Percentiles rank a stretch among this genome's conserved stretches.
Evolutionary conservation across 2,113 vertebrate species (phyloP).

Genomic region (Formicarius rufipectus): DNA sequence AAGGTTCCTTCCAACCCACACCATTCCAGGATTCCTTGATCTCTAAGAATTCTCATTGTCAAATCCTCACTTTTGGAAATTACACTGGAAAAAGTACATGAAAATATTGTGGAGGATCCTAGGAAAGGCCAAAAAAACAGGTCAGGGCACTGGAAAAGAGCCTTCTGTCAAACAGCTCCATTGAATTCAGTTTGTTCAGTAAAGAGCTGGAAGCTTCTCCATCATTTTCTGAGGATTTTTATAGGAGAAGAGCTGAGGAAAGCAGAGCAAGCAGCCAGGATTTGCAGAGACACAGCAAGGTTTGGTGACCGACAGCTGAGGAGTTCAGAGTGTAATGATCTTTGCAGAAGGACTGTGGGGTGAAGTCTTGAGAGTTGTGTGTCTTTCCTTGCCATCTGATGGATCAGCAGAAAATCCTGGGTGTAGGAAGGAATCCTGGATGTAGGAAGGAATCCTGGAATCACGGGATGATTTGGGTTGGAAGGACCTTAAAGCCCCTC

Average conservation of each 20-base stretch:
- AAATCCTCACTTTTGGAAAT: not conserved
- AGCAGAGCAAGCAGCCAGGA: not conserved
- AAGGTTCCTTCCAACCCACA: not conserved
- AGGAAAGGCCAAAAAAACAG: not conserved
- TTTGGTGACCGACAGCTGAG: not conserved
- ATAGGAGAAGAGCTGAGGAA: not conserved
- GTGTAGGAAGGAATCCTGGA: too few species aligned
- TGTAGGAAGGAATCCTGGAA: not conserved
- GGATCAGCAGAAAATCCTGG: not conserved
- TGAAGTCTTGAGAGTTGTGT: not conserved
- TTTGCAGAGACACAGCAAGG: not conserved
- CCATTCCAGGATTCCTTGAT: not conserved
- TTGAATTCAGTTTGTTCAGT: not conserved
- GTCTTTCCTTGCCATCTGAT: not conserved
- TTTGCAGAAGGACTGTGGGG: not conserved
- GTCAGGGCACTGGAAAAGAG: not conserved
- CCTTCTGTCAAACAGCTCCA: not conserved
- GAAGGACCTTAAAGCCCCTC: not conserved
- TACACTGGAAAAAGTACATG: not conserved
- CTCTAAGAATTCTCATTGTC: not conserved
- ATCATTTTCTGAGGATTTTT: not conserved
- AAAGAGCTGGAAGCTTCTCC: not conserved
- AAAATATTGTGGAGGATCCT: not conserved
- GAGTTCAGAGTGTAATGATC: not conserved
- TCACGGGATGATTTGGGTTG: not conserved